phyloP scores from a whole-genome alignment of 2,113 vertebrate genomes.

The Suncus etruscus region DNA sequence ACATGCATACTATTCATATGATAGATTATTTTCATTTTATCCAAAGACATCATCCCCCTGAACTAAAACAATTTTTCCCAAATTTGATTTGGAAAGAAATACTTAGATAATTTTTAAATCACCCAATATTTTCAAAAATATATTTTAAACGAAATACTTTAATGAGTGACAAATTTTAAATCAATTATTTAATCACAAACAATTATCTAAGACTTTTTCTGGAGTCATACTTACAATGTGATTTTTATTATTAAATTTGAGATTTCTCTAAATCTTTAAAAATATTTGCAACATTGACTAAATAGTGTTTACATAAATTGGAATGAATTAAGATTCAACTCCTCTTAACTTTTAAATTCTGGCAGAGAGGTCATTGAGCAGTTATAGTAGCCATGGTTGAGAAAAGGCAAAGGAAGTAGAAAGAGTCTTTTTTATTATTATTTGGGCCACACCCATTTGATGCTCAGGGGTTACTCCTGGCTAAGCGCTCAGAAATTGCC shows the following conservation, averaged over 20 bases:
- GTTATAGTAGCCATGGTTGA: background rate
- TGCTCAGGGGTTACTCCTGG: no score
- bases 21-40: slow-evolving; percentile 39
- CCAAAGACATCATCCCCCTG: background rate
- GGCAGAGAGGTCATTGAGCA: background rate
- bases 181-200: slow-evolving; percentile 42
- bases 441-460: no score
- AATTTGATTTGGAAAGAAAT: slow-evolving; percentile 18
- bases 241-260: slow-evolving; percentile 25
- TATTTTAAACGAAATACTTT: slow-evolving; percentile 18
- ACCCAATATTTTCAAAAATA: background rate
- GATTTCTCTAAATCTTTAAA: slow-evolving; percentile 37
- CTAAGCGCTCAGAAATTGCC: no score
- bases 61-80: background rate
- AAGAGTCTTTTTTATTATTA: no score
- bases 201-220: background rate
- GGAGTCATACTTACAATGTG: background rate
- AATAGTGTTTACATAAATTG: background rate
- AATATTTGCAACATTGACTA: background rate
- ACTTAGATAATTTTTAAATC: slow-evolving; percentile 23
- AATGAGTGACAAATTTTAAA: slow-evolving; percentile 40
- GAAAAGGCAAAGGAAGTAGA: background rate
- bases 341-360: background rate
- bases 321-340: background rate
- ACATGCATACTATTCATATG: background rate